Percentiles rank a stretch among this genome's conserved stretches.
phyloP scores from a whole-genome alignment of 2,888 invertebrate genomes.

The Agrotis segetum region DNA sequence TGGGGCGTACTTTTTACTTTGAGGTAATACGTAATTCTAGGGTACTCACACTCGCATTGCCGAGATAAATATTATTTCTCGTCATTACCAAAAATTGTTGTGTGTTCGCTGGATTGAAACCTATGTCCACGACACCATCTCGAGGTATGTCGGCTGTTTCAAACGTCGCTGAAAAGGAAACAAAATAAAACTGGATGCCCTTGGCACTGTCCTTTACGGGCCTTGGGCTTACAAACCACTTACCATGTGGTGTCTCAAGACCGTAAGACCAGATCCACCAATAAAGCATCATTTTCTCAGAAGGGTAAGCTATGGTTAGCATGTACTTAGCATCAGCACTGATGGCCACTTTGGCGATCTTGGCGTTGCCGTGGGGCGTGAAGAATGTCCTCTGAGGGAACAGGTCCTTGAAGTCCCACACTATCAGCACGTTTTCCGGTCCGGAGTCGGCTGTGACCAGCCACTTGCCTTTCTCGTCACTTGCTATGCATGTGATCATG shows the following conservation, averaged over 20 bases:
- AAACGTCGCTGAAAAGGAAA: constrained; percentile 68
- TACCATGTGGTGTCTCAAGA: constrained; percentile 89
- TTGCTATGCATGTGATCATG: constrained; percentile 85
- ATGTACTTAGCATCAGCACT: constrained; percentile 91
- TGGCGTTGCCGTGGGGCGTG: constrained; percentile 85
- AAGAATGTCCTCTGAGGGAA: constrained; percentile 90
- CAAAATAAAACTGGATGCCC: too few relatives aligned
- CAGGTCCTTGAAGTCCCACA: constrained; percentile 90
- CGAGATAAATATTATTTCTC: constrained; percentile 81
- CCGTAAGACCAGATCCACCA: constrained; percentile 93
- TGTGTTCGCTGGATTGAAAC: constrained; percentile 80
- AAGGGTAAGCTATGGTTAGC: constrained; percentile 88
- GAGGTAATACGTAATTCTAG: not conserved
- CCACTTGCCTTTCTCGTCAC: constrained; percentile 89
- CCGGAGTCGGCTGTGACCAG: constrained; percentile 91
- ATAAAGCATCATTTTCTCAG: constrained; percentile 79
- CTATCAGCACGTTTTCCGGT: constrained; percentile 89
- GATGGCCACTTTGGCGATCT: constrained; percentile 83
- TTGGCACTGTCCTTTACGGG: too few relatives aligned
- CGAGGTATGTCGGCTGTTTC: constrained; percentile 66
- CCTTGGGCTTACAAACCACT: constrained; percentile 10
- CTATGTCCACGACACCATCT: constrained; percentile 76
- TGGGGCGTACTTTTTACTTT: too few relatives aligned
- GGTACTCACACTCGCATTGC: constrained; percentile 75
- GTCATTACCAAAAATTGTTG: constrained; percentile 82